Base-by-base conservation (phyloP, 2,797 vertebrate genomes). In the Danio albolineatus region DNA sequence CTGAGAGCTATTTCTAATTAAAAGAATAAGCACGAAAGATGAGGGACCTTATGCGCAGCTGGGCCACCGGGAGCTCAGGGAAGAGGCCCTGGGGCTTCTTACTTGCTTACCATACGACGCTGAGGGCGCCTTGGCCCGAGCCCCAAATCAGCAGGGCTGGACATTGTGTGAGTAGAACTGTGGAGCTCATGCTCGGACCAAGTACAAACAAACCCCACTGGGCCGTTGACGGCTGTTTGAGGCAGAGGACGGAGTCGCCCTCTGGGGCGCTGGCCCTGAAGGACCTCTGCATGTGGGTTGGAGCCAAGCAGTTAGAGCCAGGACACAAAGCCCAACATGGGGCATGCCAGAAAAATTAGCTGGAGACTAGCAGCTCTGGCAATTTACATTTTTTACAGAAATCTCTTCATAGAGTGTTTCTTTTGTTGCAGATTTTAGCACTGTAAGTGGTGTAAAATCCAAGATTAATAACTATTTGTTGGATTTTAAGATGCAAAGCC, bases 1-100 rank as follows among this genome's bases (percentile, higher is more conserved):
- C 51, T 59, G 2, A 82, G 85, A 86, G 86, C 88, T 88, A 79
- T 85, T 88, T 90, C 82, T 73, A 88, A 89, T 90, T 89, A 89
- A 87, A 88, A 86, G 89, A 91, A 89, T 85, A 86, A 86, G 84
- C 12, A 46, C 28, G 79, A 66, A 84, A 78, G 86, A 86, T 85
- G 84, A 84, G 82, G 73, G 69, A 69, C 81, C 80, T 84, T 81
- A 82, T 85, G 79, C 79, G 83, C 90, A 90, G 89, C 90, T 84
- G 90, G 86, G 76, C 74, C 80, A 61, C 85, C 88, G 78, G 86
- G 78, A 90, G 85, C 76, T 85, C 53, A 7, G 19, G 19, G 6
- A 46, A 48, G 59, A 60, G 53, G 56, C 21, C 54, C 56, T 46
- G 5, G 7, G 82, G 78, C 10, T 84, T 84, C 87, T n/a, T 51